Base-by-base conservation (phyloP, 2,113 vertebrate species). In the Daubentonia madagascariensis region DNA sequence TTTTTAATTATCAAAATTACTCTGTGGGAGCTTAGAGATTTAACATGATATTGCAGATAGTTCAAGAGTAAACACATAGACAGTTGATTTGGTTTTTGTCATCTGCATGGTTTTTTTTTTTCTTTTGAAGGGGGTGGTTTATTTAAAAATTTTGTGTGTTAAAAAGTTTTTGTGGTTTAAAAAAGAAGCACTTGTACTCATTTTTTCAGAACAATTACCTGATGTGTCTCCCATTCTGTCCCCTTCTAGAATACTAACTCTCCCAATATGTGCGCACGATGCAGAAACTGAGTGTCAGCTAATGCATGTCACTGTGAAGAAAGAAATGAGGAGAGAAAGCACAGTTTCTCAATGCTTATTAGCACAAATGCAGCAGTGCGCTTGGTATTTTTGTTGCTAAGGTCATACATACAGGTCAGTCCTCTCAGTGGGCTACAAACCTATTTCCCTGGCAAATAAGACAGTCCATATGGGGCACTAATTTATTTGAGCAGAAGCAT, bases 261-360 rank as follows among this genome's bases (percentile, higher is more conserved):
- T 23, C 30, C 48, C 52, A 18, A 4, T 40, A 37, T 30, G 13
- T 10, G 35, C 6, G 4, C 12, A 1, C 1, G 3, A 1, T 3
- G 17, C 5, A 54, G 72, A 72, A 65, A 2, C 13, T 2, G 7
- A 68, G 43, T 2, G 30, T 30, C 4, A 5, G 63, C 35, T 40
- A 9, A n/a, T 0, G 1, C 0, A 0, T 0, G 1, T 6, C 65
- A 57, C 35, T 0, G 0, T 4, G 37, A 8, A 12, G 12, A 25
- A 14, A 43, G 37, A 43, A 30, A 48, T 0, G 6, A 30, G 8
- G 20, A 18, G 14, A 37, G 25, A 37, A 23, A 7, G 7, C 0
- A 0, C 5, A 11, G 5, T 40, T 25, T 22, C 40, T 25, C 8
- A 0, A 0, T 0, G 37, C 43, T 32, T 10, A 9, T 28, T 1